Evolutionary conservation across 92 coral and sea anemone species (phyloP).

Genomic region (Anthopleura xanthogrammica): DNA sequence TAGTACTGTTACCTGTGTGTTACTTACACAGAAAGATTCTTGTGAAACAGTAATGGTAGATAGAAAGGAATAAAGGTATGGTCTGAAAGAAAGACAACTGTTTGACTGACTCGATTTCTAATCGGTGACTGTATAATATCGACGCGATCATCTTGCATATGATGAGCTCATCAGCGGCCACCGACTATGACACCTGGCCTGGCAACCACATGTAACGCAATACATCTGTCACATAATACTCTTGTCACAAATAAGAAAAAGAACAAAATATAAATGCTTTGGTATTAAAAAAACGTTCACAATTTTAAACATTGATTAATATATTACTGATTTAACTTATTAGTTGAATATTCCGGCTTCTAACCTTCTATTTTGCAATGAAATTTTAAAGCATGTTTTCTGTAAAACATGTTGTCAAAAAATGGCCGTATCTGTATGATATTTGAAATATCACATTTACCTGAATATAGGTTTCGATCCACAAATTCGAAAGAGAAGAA

Average conservation of each 20-base stretch:
- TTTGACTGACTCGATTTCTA: constrained; percentile 11
- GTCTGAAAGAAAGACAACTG: constrained; percentile 30
- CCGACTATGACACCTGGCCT: constrained; percentile 37
- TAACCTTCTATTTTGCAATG: no score
- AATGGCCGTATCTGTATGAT: no score
- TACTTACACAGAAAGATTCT: neutral
- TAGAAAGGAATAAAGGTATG: neutral
- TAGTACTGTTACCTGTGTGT: neutral
- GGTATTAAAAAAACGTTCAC: no score
- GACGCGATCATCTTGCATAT: constrained; percentile 48
- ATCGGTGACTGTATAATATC: constrained; percentile 34
- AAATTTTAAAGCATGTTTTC: no score
- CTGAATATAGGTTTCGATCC: no score
- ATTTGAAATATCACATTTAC: no score
- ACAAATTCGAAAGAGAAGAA: no score
- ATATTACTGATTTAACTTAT: no score
- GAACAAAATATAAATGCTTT: no score
- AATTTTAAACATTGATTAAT: no score
- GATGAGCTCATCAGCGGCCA: constrained; percentile 41
- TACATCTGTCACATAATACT: neutral
- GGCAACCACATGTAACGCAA: constrained; percentile 14
- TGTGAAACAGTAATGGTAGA: constrained; percentile 11
- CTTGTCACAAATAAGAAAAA: neutral
- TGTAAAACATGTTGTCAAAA: no score
- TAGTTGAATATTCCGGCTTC: no score